Conservation (phyloP, 2,113 vertebrate species). For the Malaclemys terrapin region DNA sequence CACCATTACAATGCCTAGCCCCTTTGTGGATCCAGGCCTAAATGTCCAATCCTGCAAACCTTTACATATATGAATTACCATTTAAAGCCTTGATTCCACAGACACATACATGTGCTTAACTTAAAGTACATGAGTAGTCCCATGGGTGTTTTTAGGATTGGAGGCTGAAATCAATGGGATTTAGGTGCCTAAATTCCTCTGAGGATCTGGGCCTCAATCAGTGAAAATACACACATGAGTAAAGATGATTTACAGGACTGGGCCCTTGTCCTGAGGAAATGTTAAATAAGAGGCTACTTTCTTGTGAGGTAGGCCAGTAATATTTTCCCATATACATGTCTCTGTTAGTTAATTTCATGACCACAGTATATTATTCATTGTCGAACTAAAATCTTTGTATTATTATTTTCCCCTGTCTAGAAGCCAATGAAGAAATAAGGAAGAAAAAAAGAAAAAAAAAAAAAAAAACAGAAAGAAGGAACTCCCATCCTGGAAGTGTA, state of each 20-base stretch:
- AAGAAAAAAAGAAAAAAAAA: not conserved
- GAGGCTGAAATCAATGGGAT: not conserved
- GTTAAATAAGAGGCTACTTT: conserved; percentile 29
- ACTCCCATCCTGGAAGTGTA: not conserved
- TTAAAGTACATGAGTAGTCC: not conserved
- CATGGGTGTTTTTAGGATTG: not conserved
- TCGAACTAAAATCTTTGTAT: conserved; percentile 38
- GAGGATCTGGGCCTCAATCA: not conserved
- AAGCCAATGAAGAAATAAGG: conserved; percentile 27
- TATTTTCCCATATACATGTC: conserved; percentile 6
- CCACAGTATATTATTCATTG: not conserved
- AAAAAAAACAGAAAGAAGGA: not conserved
- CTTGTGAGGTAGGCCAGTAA: conserved; percentile 15
- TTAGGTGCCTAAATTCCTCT: not conserved
- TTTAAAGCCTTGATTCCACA: not conserved
- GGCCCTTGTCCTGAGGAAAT: conserved; percentile 20
- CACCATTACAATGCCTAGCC: too few relatives aligned
- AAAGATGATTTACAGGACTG: not conserved
- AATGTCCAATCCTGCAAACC: not conserved
- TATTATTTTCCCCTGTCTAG: conserved; percentile 25
- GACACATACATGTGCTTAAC: not conserved
- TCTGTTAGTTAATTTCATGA: conserved; percentile 43
- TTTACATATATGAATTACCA: not conserved
- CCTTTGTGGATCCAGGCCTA: not conserved
- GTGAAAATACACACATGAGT: not conserved